Evolutionary conservation across 1,140 invertebrate genomes (phyloP), one percentile per base, ranked within the genome.

Genomic region (Ylistrum balloti): DNA sequence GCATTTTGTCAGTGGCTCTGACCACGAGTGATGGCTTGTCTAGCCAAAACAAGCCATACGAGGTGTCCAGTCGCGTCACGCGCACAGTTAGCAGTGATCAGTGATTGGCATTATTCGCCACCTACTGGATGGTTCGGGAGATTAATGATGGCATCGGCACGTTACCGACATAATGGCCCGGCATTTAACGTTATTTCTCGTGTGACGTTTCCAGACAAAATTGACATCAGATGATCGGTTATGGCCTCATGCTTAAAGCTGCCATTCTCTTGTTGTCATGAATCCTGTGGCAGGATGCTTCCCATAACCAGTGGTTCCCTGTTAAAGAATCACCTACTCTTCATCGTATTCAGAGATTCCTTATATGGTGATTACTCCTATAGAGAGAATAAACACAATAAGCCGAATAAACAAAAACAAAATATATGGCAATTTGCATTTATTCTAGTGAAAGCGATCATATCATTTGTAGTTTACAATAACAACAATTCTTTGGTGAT

Each of bases 161-260:
- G 56, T 74, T 74, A 74, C 56, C 22, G 22, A 74, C 56, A 74
- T 74, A 74, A 74, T 74, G 56, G 56, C 22, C 56, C 22, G 13
- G 56, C 56, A 74, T 22, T 74, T 74, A 74, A 74, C 56, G 56
- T n/a, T 74, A 74, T 74, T 74, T n/a, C 56, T 74, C 56, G 22
- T 74, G 56, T 74, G 56, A 74, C 56, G 56, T 28, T 74, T 74
- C 56, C 22, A 74, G 56, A 74, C 56, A 74, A 74, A 74, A 74
- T n/a, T 28, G 56, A n/a, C 56, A 74, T n/a, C 22, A 28, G 22
- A 74, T 28, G 22, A 74, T 74, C 15, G 56, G 56, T 28, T n/a
- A 74, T 74, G 56, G 56, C 56, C 56, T 74, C 56, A 74, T 74
- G 56, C 56, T 74, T 17, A 74, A 74, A 74, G n/a, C 56, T 74